Conservation (phyloP, 64 coral and sea anemone genomes). For the Actinia equina region DNA sequence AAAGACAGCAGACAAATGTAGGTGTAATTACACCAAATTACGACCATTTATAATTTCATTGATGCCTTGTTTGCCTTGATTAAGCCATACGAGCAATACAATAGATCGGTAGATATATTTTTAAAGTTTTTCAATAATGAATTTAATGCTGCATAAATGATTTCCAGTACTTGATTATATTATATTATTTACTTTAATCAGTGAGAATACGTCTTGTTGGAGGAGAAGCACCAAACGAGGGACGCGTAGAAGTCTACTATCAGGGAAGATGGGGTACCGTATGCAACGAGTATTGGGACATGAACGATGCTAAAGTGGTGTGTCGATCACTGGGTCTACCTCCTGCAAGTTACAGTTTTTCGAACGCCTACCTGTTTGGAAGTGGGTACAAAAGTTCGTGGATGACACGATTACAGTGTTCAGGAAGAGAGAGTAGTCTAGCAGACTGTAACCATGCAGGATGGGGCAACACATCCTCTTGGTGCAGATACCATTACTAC, state of each 20-base stretch:
- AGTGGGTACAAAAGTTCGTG: not conserved
- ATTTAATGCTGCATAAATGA: not conserved
- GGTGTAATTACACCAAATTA: no score
- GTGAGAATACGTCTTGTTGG: not conserved
- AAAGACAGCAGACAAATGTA: no score
- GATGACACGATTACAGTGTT: not conserved
- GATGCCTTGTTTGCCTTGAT: no score
- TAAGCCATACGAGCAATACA: no score
- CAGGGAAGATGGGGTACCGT: not conserved
- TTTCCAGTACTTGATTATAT: not conserved
- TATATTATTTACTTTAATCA: not conserved
- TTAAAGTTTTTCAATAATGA: no score
- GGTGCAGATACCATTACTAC: not conserved
- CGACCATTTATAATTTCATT: no score
- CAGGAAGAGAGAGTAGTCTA: constrained; percentile 1
- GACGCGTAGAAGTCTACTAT: constrained; percentile 2
- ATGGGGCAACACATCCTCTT: not conserved
- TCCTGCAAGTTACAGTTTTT: not conserved
- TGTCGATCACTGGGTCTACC: constrained; percentile 2
- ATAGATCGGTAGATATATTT: no score
- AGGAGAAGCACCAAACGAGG: not conserved
- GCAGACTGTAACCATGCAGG: not conserved
- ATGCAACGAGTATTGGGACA: not conserved
- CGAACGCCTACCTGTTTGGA: not conserved
- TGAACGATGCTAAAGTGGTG: constrained; percentile 14